phyloP scores from a whole-genome alignment of 2,113 vertebrate genomes.

The Bubo blakistoni region DNA sequence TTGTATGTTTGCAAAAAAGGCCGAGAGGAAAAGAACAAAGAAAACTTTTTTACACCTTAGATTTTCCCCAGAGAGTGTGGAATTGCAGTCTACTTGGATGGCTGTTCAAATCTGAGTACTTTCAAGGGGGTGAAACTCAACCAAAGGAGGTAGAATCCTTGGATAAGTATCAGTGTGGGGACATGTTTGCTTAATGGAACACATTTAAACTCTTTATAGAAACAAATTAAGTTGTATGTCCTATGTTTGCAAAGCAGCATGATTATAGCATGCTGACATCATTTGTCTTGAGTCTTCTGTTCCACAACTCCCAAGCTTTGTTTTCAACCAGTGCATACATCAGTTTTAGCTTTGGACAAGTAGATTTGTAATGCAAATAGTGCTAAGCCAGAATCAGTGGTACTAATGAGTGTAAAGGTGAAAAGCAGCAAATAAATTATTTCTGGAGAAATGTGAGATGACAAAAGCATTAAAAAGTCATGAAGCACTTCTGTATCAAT shows the following conservation, averaged over 20 bases:
- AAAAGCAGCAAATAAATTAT: background rate
- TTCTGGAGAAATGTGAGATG: background rate
- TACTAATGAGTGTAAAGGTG: background rate
- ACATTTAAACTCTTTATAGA: background rate
- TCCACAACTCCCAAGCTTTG: background rate
- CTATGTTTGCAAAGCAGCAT: background rate
- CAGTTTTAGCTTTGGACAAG: background rate
- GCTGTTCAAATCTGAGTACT: background rate
- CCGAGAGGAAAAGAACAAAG: background rate
- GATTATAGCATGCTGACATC: background rate
- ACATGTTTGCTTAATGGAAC: background rate
- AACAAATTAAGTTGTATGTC: background rate
- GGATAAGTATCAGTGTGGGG: background rate
- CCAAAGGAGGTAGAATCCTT: background rate
- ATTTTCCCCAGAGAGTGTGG: background rate
- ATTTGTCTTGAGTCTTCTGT: background rate
- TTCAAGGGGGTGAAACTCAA: background rate
- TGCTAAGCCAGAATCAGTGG: background rate
- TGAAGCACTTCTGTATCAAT: conserved; percentile 5
- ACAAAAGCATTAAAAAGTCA: background rate
- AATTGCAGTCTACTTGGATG: background rate
- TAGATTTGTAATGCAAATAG: background rate
- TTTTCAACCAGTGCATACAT: background rate
- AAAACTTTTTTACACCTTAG: background rate
- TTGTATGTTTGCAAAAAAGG: background rate